phyloP scores from a whole-genome alignment of 2,888 invertebrate species.

The Adineta ricciae region DNA sequence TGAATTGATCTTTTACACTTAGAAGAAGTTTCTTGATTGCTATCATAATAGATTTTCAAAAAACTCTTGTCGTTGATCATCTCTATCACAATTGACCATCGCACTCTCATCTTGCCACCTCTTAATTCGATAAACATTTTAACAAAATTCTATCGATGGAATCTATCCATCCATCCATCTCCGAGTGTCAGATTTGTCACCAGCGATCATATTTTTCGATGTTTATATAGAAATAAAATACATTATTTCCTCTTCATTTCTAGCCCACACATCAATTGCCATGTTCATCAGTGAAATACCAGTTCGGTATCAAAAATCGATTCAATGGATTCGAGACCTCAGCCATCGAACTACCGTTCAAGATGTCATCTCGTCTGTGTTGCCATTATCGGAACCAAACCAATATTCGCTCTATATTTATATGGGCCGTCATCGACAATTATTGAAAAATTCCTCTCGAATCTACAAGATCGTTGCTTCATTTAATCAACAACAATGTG shows the following conservation, averaged over 20 bases:
- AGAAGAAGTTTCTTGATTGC: not conserved
- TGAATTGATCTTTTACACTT: no score
- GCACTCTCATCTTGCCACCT: not conserved
- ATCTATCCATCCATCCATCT: not conserved
- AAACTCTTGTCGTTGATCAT: not conserved
- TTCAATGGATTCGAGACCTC: not conserved
- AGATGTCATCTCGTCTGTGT: not conserved
- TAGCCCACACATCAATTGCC: not conserved
- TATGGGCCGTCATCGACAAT: not conserved
- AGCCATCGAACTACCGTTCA: not conserved
- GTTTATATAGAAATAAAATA: not conserved
- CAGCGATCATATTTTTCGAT: not conserved
- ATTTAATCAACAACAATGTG: not conserved
- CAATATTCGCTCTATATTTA: not conserved
- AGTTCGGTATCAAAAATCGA: not conserved
- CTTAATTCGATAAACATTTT: slow-evolving; percentile 14
- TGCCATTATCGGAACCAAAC: not conserved
- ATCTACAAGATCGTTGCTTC: not conserved
- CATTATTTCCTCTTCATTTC: not conserved
- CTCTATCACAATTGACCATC: not conserved
- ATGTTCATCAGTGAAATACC: slow-evolving; percentile 18
- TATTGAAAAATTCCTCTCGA: not conserved
- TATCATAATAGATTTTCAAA: not conserved
- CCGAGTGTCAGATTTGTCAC: not conserved
- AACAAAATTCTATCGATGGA: not conserved